phyloP scores from a whole-genome alignment of 2,888 invertebrate species.

The Andrena camellia region DNA sequence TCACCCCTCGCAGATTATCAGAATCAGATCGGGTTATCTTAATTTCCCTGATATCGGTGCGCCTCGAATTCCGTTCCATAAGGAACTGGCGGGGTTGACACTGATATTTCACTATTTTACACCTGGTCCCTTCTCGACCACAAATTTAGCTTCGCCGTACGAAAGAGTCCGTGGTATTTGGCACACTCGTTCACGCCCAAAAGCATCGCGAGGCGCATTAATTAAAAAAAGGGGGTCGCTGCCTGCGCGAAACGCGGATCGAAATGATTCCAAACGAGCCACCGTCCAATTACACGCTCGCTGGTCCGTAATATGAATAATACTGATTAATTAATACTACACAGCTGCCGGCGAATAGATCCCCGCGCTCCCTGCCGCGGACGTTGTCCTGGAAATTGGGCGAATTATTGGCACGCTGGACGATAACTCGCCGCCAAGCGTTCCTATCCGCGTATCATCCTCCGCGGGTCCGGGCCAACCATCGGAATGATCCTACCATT shows the following conservation, averaged over 20 bases:
- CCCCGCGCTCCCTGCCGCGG: not conserved
- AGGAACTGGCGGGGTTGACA: no score
- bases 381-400: slow-evolving; percentile 21
- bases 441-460: no score
- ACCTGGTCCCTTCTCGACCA: no score
- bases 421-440: not conserved
- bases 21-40: slow-evolving; percentile 5
- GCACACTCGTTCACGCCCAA: no score
- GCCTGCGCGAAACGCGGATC: not conserved
- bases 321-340: slow-evolving; percentile 13
- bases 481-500: no score
- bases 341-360: slow-evolving; percentile 7
- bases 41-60: no score
- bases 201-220: no score
- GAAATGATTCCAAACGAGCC: slow-evolving; percentile 8
- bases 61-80: no score
- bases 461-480: no score
- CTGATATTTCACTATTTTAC: no score
- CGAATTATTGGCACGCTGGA: not conserved
- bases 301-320: slow-evolving; percentile 16
- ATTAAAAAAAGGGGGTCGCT: no score
- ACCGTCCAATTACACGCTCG: slow-evolving; percentile 14
- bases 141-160: not conserved
- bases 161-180: not conserved
- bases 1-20: not conserved